These are phyloP conservation scores for Siniperca undulata DNA, from an alignment of 2,797 vertebrate genomes.

Conservation along the genomic window DNA sequence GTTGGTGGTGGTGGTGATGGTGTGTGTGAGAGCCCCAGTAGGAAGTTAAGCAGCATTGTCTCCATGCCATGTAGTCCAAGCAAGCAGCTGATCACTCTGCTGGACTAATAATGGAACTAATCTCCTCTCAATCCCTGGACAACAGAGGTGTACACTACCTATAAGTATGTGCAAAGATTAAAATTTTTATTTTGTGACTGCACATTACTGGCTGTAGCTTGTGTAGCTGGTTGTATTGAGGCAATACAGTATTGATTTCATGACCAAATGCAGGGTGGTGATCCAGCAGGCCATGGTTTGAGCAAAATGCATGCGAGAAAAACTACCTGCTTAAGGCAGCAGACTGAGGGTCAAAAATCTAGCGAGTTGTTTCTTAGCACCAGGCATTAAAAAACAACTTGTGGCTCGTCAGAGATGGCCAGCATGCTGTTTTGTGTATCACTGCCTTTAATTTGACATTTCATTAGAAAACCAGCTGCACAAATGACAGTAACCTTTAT, in stretches of 20 bases:
- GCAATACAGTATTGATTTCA: slow-evolving; percentile 36
- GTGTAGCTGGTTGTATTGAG: slow-evolving; percentile 1
- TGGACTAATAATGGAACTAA: slow-evolving; percentile 18
- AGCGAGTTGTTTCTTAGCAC: slow-evolving; percentile 4
- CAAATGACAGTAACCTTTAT: slow-evolving; percentile 50
- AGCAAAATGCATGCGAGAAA: neutral
- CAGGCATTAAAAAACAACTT: slow-evolving; percentile 5
- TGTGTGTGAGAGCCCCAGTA: slow-evolving; percentile 1
- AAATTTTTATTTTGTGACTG: slow-evolving; percentile 13
- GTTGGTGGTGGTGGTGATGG: neutral
- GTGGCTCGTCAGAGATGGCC: slow-evolving; percentile 16
- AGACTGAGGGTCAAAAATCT: neutral
- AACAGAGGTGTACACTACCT: slow-evolving; percentile 6
- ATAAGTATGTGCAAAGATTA: neutral
- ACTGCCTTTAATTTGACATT: slow-evolving; percentile 46
- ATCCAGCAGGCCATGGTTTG: neutral
- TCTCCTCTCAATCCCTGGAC: slow-evolving; percentile 22
- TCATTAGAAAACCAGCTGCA: slow-evolving; percentile 49
- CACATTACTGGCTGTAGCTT: slow-evolving; percentile 9
- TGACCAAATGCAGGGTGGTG: neutral
- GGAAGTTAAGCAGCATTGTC: slow-evolving; percentile 24
- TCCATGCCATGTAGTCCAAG: neutral
- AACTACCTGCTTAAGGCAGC: slow-evolving; percentile 14
- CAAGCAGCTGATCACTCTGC: slow-evolving; percentile 10
- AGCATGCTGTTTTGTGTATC: slow-evolving; percentile 28